Base-by-base conservation (phyloP, 1,140 invertebrate species). In the Dendroctonus valens region DNA sequence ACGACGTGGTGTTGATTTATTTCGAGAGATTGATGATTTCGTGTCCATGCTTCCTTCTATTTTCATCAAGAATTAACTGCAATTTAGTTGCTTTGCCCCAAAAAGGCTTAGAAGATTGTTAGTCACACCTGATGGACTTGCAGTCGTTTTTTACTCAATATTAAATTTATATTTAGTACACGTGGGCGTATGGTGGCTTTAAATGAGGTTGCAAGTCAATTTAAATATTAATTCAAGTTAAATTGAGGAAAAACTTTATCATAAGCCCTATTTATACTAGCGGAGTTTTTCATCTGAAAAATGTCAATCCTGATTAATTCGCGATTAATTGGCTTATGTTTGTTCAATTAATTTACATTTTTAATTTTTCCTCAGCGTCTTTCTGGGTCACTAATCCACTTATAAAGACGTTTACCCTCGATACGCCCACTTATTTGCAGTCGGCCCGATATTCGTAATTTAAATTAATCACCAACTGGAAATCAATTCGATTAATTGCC, bases 1-100 rank as follows among this genome's bases (percentile, higher is more conserved):
- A 57, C 42, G 61, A 48, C 61, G 26, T 15, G 57, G 5, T 55
- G 61, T 64, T 57, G 53, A 57, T 64, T 64, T 55, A 64, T 64
- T 54, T 64, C 26, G 14, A 46, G 42, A 64, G 52, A 55, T 57
- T 55, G 53, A 64, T 64, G 61, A 57, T 54, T 63, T 9, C 12
- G 2, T 14, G 42, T 37, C 3, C 26, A 8, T 5, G 8, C 11
- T 37, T 41, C 15, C 41, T 63, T 54, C 38, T 63, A 54, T 63
- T 53, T 63, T 52, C 60, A 63, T 63, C 42, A 54, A 61, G 48
- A 40, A 41, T 61, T 61, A 50, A 51, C 59, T 51, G 39, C 50
- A 26, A 52, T 12, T 52, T 52, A 37, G 7, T 39, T 39, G 44
- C 40, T 48, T 46, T 59, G 14, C 40, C 37, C 37, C 26, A 40